These are phyloP conservation scores for Balaenoptera acutorostrata DNA, from an alignment of 2,113 vertebrate species.

Conservation along the genomic window DNA sequence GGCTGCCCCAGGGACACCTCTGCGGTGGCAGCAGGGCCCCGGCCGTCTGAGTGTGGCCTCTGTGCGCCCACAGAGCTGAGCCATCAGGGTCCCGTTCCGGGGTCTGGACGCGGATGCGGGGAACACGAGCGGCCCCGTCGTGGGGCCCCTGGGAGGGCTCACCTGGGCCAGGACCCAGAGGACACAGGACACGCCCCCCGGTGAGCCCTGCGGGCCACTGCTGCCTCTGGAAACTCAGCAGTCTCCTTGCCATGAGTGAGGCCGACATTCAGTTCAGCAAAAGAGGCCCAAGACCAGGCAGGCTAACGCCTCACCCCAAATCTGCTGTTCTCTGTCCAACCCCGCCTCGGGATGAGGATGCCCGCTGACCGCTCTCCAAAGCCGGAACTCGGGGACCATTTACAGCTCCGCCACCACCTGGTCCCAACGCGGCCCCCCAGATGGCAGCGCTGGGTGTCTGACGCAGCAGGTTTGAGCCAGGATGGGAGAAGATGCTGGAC, in stretches of 20 bases:
- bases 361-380: background rate
- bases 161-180: background rate
- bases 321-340: background rate
- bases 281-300: background rate
- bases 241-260: background rate
- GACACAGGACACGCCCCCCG: too few relatives aligned
- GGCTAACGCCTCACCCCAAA: background rate
- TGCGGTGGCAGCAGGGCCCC: too few relatives aligned
- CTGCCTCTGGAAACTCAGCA: background rate
- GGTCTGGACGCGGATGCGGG: background rate
- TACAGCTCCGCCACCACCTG: background rate
- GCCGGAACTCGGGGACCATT: too few relatives aligned
- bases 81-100: too few relatives aligned
- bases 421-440: too few relatives aligned
- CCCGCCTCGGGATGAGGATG: accelerated
- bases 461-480: background rate
- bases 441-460: background rate
- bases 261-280: background rate
- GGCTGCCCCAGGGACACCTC: too few relatives aligned
- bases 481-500: background rate
- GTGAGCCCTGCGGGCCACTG: background rate
- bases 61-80: background rate
- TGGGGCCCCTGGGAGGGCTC: background rate
- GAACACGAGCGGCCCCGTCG: accelerated
- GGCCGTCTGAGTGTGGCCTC: accelerated